Evolutionary conservation across 2,797 vertebrate genomes (phyloP), one percentile per base, ranked within the genome.

Genomic region (Scolopax rusticola): DNA sequence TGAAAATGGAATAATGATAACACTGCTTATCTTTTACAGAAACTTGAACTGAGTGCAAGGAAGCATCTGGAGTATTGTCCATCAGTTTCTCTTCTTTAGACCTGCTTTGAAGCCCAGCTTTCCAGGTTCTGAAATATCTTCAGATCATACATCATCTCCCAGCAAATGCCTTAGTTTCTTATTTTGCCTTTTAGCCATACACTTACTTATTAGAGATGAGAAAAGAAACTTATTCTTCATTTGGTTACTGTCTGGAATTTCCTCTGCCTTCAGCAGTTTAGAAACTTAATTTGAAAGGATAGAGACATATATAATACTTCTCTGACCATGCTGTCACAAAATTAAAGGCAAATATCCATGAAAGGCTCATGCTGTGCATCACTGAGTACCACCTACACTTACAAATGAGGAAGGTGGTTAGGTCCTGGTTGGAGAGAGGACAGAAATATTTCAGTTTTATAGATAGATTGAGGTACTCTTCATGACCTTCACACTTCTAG

Each of bases 191-290:
- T 73, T 69, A 74, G 4, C 38, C 69, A n/a, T 7, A 18, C 3
- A 43, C 1, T 0, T 27, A 43, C 1, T 0, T 27, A 27, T 33
- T 33, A 32, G 27, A 68, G 3, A 36, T 47, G 28, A 71, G 33
- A 88, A 78, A 59, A 63, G 13, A 78, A 75, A 60, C 3, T 54
- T 75, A 11, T 3, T 47, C 27, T 67, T 63, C 50, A 53, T 47
- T 24, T 81, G 48, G 28, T n/a, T 73, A 12, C 33, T 47, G 20
- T 60, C 30, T 79, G n/a, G 21, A 75, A 23, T 87, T 69, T 65
- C 10, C 17, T 74, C 32, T 67, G 25, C 15, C 15, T 70, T 56
- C 25, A 83, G 21, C 21, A 59, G 16, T 33, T 85, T 28, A 76
- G 33, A 93, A 73, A 90, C 76, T 40, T 82, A 69, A 57, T 61